A percentile compares a stretch with the other conserved stretches of the same genome.
Evolutionary conservation across 2,888 invertebrate species (phyloP).

Genomic region (Cryptus viduatorius): DNA sequence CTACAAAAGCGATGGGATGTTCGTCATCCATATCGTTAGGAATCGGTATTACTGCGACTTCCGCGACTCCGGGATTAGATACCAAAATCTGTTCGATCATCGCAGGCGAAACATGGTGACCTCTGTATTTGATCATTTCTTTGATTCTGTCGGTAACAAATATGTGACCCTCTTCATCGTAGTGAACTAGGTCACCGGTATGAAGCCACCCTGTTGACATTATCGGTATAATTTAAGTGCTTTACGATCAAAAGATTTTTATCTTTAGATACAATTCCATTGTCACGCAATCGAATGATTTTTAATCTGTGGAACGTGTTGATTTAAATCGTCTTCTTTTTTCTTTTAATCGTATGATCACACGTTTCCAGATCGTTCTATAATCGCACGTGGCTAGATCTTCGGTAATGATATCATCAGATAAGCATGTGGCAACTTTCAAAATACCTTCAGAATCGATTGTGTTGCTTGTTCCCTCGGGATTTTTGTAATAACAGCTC

Average conservation of each 20-base stretch:
- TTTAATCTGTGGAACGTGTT: not conserved
- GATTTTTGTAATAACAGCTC: conserved; percentile 72
- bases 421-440: conserved; percentile 4
- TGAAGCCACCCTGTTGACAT: conserved; percentile 77
- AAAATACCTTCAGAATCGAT: conserved; percentile 73
- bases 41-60: conserved; percentile 78
- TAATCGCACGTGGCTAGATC: no score
- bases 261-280: no score
- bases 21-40: conserved; percentile 77
- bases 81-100: conserved; percentile 78
- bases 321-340: not conserved
- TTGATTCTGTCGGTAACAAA: conserved; percentile 80
- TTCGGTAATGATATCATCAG: conserved; percentile 7
- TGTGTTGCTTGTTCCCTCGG: conserved; percentile 68
- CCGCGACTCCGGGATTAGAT: conserved; percentile 77
- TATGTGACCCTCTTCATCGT: conserved; percentile 77
- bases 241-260: not conserved
- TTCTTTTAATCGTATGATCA: no score
- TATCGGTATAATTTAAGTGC: not conserved
- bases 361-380: no score
- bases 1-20: conserved; percentile 79
- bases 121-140: conserved; percentile 79
- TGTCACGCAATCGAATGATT: not conserved
- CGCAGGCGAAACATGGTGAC: conserved; percentile 79
- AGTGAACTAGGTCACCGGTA: conserved; percentile 80